Conservation (phyloP, 2,113 vertebrate genomes). For the Dryoscopus gambensis region DNA sequence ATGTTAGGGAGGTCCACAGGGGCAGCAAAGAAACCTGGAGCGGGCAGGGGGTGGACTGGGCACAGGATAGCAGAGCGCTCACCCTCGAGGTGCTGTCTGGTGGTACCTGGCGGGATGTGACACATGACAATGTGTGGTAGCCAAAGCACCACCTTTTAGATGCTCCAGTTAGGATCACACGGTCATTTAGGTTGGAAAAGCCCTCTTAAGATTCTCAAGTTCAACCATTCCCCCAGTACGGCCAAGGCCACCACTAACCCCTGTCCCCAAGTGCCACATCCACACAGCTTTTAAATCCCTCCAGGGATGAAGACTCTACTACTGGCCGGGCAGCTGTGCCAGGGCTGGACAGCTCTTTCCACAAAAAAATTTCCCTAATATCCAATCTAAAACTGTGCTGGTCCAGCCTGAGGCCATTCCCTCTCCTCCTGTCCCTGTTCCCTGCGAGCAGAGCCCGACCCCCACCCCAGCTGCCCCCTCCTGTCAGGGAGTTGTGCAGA, state of each 20-base stretch:
- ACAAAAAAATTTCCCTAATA: not conserved
- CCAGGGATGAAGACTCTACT: accelerated
- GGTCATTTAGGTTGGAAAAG: not conserved
- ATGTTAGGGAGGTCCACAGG: accelerated
- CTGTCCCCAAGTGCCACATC: accelerated
- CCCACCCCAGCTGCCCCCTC: not conserved
- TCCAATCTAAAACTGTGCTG: accelerated
- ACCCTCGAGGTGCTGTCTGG: not conserved
- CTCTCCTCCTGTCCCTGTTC: not conserved
- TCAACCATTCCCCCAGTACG: not conserved
- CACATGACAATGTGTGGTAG: accelerated
- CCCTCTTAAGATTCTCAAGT: not conserved
- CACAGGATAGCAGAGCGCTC: not conserved
- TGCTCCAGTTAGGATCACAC: not conserved
- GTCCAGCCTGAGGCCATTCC: accelerated
- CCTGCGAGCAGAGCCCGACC: accelerated
- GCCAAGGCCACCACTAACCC: not conserved
- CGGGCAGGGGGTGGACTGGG: not conserved
- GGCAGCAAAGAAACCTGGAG: not conserved
- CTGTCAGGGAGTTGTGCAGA: not conserved
- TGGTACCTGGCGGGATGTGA: accelerated
- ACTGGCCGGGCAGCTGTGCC: not conserved
- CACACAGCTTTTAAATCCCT: accelerated
- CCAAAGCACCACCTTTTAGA: not conserved
- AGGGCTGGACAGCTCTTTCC: accelerated